Base-by-base conservation (phyloP, 2,113 vertebrate species). In the Oncorhynchus nerka region DNA sequence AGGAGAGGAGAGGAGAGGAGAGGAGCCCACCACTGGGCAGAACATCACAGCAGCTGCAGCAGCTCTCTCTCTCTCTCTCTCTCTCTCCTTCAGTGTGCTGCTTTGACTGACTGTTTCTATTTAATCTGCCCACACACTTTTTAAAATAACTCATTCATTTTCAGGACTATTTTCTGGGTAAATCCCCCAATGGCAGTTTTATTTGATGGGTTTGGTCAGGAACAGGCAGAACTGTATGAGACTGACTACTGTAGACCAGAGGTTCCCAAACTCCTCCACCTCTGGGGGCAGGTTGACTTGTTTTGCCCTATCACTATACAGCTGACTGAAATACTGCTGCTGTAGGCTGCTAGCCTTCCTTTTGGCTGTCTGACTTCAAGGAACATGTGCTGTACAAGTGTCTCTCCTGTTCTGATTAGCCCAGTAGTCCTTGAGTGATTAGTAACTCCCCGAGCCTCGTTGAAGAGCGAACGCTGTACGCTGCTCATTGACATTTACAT, bases 151-250 rank as follows among this genome's bases (percentile, higher is more conserved):
- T 68, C 30, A 68, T 34, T 26, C 26, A 66, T 66, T 28, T 32
- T 34, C 66, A 68, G 66, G 66, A 39, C 66, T 16, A 11, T 68
- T 68, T 39, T 6, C 13, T 5, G 13, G 16, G 5, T 34, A 68
- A 68, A 68, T 34, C 30, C 30, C 19, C 30, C 15, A 12, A 4
- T 20, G 28, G 66, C 66, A 34, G 30, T 68, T 68, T 34, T 34
- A 32, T 68, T 20, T 32, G 66, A 68, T 68, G 65, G 64, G 28
- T 67, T 67, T 32, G 28, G 65, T 67, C 65, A 67, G 65, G 65
- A 28, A 19, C 13, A 57, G 51, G 51, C 16, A 57, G 19, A 57
- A 57, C 12, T 19, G 51, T 57, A 8, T 15, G 51, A 57, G 8
- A 4, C 19, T 57, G 12, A 19, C 4, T 19, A 15, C 34, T 39